phyloP scores from a whole-genome alignment of 2,888 invertebrate species.

The Catocala sponsa region DNA sequence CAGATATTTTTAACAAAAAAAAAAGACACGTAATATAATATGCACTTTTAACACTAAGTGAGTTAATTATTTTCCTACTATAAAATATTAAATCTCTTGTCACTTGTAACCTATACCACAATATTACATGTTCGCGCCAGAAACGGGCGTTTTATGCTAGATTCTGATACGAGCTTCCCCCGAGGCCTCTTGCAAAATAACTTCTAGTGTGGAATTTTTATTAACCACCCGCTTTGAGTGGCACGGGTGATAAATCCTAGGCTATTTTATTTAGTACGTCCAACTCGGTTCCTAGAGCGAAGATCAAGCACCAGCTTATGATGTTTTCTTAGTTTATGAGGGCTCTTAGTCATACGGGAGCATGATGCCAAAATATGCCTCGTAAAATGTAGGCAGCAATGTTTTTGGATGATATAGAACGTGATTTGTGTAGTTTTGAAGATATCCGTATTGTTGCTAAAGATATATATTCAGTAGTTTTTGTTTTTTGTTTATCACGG shows the following conservation, averaged over 20 bases:
- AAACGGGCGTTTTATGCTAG: conserved; percentile 72
- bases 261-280: conserved; percentile 39
- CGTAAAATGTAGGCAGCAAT: conserved; percentile 6
- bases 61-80: no score
- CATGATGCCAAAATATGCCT: conserved; percentile 10
- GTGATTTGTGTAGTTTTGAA: conserved; percentile 4
- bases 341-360: conserved; percentile 3
- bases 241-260: conserved; percentile 49
- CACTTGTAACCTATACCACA: conserved; percentile 44
- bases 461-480: neutral
- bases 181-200: conserved; percentile 79
- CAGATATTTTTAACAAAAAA: no score
- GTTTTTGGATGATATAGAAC: neutral
- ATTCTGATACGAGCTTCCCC: conserved; percentile 76
- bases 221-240: conserved; percentile 71
- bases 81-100: conserved; percentile 16
- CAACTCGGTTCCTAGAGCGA: conserved; percentile 5
- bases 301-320: conserved; percentile 10
- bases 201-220: conserved; percentile 83
- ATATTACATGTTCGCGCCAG: conserved; percentile 64
- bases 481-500: neutral
- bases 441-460: neutral
- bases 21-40: no score
- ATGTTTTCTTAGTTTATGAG: conserved; percentile 14
- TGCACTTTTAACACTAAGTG: no score